These are phyloP conservation scores for Oedothorax gibbosus DNA, from an alignment of 1,140 invertebrate species.

Conservation along the genomic window DNA sequence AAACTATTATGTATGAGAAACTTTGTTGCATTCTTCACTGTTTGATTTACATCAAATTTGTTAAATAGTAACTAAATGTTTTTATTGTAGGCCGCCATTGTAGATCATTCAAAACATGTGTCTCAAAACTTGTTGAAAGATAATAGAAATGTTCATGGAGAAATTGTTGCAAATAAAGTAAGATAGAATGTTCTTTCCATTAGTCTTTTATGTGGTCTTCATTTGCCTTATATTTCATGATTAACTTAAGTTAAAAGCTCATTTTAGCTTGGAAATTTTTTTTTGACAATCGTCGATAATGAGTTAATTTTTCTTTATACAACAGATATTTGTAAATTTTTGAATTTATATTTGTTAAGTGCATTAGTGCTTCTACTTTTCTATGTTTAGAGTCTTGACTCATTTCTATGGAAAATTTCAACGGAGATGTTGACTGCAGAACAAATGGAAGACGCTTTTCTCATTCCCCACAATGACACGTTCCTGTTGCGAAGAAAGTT, in stretches of 20 bases:
- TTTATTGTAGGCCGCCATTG: background rate
- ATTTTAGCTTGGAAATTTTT: too few relatives aligned
- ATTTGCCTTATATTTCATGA: background rate
- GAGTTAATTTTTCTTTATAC: too few relatives aligned
- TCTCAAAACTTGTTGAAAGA: slow-evolving; percentile 20
- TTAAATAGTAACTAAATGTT: background rate
- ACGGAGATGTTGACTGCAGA: slow-evolving; percentile 18
- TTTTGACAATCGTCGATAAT: too few relatives aligned
- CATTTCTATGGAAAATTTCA: slow-evolving; percentile 24
- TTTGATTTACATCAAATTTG: background rate
- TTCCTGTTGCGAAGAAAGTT: slow-evolving; percentile 3
- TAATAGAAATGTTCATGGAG: background rate
- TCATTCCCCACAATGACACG: slow-evolving; percentile 18
- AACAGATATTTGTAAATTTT: background rate
- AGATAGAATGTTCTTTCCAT: background rate
- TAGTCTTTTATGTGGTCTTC: background rate
- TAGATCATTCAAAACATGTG: slow-evolving; percentile 22
- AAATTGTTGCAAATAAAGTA: slow-evolving; percentile 12
- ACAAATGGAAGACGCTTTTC: slow-evolving; percentile 27
- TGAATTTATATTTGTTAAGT: background rate
- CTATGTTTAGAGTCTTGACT: slow-evolving; percentile 11
- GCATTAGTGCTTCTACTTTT: background rate
- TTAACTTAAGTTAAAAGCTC: background rate
- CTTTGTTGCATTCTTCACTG: background rate
- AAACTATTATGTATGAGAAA: too few relatives aligned